These are phyloP conservation scores for Drosophila ambigua DNA, from an alignment of 1,140 invertebrate genomes.

Conservation along the genomic window DNA sequence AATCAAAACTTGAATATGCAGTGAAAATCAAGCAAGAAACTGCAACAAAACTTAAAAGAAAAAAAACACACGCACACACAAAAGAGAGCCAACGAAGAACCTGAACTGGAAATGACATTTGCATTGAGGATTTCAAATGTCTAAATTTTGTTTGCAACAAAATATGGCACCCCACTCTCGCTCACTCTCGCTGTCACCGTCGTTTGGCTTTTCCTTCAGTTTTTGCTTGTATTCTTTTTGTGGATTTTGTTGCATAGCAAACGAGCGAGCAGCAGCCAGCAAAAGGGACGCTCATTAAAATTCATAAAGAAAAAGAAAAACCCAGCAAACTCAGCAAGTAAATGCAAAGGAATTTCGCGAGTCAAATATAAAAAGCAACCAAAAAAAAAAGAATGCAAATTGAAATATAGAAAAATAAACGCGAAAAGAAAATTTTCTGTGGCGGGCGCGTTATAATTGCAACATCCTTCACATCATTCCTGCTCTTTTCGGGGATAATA, in stretches of 20 bases:
- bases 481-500: conserved; percentile 48
- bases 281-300: conserved; percentile 68
- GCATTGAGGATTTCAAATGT: conserved; percentile 66
- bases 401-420: conserved; percentile 62
- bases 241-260: conserved; percentile 57
- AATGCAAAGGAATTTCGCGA: conserved; percentile 21
- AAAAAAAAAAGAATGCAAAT: conserved; percentile 53
- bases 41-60: neutral
- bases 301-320: conserved; percentile 59
- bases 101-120: conserved; percentile 53
- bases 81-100: neutral
- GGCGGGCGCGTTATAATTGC: conserved; percentile 66
- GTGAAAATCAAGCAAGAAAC: conserved; percentile 34
- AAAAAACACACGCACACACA: neutral
- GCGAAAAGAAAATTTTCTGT: conserved; percentile 63
- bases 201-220: too few relatives aligned
- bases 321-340: neutral
- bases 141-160: conserved; percentile 58
- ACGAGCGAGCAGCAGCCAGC: conserved; percentile 33
- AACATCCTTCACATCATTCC: conserved; percentile 49
- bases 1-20: conserved; percentile 46
- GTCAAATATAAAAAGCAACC: conserved; percentile 15
- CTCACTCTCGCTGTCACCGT: too few relatives aligned
- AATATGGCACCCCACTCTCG: neutral
- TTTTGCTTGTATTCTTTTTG: neutral